Percentiles rank a stretch among this genome's conserved stretches.
phyloP scores from a whole-genome alignment of 2,113 vertebrate species.

The Reinhardtius hippoglossoides region DNA sequence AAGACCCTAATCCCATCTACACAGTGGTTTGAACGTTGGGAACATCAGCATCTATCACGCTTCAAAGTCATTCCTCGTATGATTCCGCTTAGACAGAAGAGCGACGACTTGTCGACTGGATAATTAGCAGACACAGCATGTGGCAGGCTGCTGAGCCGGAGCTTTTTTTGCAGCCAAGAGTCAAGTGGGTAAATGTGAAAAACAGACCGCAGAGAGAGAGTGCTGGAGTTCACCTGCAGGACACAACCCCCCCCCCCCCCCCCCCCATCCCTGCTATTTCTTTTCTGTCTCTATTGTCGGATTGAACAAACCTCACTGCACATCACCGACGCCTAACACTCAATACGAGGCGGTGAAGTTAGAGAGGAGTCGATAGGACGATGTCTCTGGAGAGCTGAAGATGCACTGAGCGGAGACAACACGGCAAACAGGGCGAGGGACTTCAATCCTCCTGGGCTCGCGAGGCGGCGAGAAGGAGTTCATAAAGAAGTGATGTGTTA shows the following conservation, averaged over 20 bases:
- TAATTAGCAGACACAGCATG: constrained; percentile 33
- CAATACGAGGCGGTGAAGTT: not conserved
- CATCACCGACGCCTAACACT: not conserved
- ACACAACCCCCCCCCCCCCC: not conserved
- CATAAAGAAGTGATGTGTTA: not conserved
- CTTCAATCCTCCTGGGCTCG: not conserved
- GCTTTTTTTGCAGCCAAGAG: constrained; percentile 63
- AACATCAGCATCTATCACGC: constrained; percentile 6
- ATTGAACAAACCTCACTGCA: constrained; percentile 1
- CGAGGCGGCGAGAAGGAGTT: constrained; percentile 1
- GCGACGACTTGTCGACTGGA: constrained; percentile 38
- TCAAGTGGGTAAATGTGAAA: constrained; percentile 63
- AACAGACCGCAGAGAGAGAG: constrained; percentile 51
- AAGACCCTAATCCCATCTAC: not conserved
- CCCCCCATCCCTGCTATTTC: not conserved
- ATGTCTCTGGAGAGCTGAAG: constrained; percentile 8
- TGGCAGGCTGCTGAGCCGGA: constrained; percentile 50
- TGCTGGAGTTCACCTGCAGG: constrained; percentile 68
- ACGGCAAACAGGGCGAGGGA: not conserved
- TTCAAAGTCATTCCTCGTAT: constrained; percentile 26
- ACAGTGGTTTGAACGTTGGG: not conserved
- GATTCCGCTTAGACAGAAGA: constrained; percentile 42
- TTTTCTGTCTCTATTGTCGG: constrained; percentile 5
- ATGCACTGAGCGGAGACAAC: constrained; percentile 16
- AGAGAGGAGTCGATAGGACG: constrained; percentile 1